Evolutionary conservation across 2,113 vertebrate genomes (phyloP).

Genomic region (Lates calcarifer): DNA sequence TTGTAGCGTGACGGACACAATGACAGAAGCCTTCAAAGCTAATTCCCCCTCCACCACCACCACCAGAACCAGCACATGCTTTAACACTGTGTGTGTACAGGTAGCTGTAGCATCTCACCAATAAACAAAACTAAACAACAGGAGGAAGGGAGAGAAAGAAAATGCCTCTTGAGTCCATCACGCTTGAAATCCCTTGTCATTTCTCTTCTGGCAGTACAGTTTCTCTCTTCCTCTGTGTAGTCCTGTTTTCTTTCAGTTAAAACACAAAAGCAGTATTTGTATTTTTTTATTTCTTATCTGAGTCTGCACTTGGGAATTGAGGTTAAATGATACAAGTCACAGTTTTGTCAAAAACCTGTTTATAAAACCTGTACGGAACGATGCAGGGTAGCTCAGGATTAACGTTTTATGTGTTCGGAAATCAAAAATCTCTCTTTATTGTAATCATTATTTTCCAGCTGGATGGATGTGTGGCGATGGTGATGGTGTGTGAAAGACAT

Average conservation of each 20-base stretch:
- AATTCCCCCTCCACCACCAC: not conserved
- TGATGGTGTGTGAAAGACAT: constrained; percentile 12
- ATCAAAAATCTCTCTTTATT: not conserved
- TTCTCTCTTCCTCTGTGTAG: not conserved
- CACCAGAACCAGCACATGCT: not conserved
- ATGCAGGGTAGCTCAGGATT: not conserved
- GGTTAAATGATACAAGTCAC: constrained; percentile 1
- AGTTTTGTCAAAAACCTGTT: constrained; percentile 21
- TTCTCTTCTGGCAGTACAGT: not conserved
- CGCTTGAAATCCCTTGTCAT: not conserved
- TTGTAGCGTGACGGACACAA: constrained; percentile 1
- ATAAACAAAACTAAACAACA: not conserved
- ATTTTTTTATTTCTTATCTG: not conserved
- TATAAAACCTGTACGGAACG: not conserved
- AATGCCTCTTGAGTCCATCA: not conserved
- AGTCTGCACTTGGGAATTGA: constrained; percentile 2
- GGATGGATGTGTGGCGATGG: not conserved
- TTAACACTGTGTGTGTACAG: constrained; percentile 4
- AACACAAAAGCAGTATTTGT: constrained; percentile 7
- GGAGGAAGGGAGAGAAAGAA: not conserved
- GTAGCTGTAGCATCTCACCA: constrained; percentile 7
- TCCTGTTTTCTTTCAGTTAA: not conserved
- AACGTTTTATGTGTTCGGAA: not conserved
- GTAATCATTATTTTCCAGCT: constrained; percentile 2
- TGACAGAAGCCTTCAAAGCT: constrained; percentile 18